phyloP scores from a whole-genome alignment of 2,888 invertebrate species.

The Spodoptera picta region DNA sequence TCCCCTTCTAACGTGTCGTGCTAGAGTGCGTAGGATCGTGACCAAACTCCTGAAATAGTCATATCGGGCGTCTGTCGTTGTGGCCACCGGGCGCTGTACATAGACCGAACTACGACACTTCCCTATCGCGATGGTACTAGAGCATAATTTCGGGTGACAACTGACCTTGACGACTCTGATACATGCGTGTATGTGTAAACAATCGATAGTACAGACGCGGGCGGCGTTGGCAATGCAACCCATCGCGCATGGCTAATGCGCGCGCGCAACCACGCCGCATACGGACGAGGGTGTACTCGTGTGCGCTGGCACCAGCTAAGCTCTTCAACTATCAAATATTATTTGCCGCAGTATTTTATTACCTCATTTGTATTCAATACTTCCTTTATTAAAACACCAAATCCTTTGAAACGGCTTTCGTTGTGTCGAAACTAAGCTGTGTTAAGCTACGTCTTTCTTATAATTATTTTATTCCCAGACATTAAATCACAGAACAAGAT shows the following conservation, averaged over 20 bases:
- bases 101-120: slow-evolving; percentile 33
- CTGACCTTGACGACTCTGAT: slow-evolving; percentile 66
- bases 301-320: slow-evolving; percentile 68
- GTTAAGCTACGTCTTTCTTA: slow-evolving; percentile 42
- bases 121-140: slow-evolving; percentile 68
- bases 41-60: slow-evolving; percentile 84
- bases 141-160: slow-evolving; percentile 66
- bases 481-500: slow-evolving; percentile 53
- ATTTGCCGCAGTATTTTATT: slow-evolving; percentile 75
- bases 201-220: slow-evolving; percentile 74
- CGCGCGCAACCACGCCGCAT: slow-evolving; percentile 75
- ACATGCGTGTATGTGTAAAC: slow-evolving; percentile 78
- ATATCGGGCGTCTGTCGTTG: slow-evolving; percentile 76
- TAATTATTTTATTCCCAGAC: slow-evolving; percentile 52
- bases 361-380: slow-evolving; percentile 80
- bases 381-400: slow-evolving; percentile 69
- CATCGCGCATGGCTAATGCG: slow-evolving; percentile 83
- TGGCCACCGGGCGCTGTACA: slow-evolving; percentile 66
- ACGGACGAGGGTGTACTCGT: slow-evolving; percentile 76
- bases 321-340: slow-evolving; percentile 73
- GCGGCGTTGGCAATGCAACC: slow-evolving; percentile 69
- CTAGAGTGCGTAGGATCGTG: slow-evolving; percentile 79
- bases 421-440: slow-evolving; percentile 45
- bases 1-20: slow-evolving; percentile 78
- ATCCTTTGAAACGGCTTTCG: slow-evolving; percentile 54